Base-by-base conservation (phyloP, 2,888 invertebrate species). In the Rhabditoides inermis region DNA sequence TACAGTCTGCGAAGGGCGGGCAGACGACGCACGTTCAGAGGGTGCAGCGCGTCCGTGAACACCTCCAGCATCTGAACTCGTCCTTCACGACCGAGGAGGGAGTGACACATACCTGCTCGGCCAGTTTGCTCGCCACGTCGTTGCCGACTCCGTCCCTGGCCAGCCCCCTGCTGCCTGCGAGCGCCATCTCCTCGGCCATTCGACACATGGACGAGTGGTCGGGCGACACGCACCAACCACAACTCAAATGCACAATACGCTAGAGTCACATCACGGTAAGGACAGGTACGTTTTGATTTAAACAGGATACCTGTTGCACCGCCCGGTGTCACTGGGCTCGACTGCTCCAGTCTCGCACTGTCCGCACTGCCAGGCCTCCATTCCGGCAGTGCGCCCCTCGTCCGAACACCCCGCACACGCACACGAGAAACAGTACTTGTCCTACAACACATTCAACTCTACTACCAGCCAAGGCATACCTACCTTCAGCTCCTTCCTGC, bases 341-440 rank as follows among this genome's bases (percentile, higher is more conserved):
- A 57, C 27, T 47, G 41, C 45, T 20, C 58, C 56, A 18, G 26
- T 41, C 12, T 35, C 41, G 44, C 58, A 59, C 25, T 45, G 51
- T 32, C 46, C 54, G 41, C 63, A 61, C 3, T 22, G 6, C 46
- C 47, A 61, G 2, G 57, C 56, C 40, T 58, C 59, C 61, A 61
- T 58, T 22, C 28, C 27, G 0, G 18, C 47, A 36, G 65, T 62
- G 20, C 65, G 37, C 22, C 55, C 44, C 12, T 58, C 58, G 44
- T 67, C 60, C 7, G 22, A 7, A 49, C 67, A 67, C 20, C 63
- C 63, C 15, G 58, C 60, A 44, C 67, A 67, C 10, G 44, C 23
- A 36, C 67, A 67, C 4, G 55, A 49, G 47, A 67, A 63, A n/a
- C 56, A 50, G 46, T 65, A 66, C 44, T 58, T 55, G 18, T 49